These are phyloP conservation scores for Loriculus beryllinus DNA, from an alignment of 2,797 vertebrate species.

Conservation along the genomic window DNA sequence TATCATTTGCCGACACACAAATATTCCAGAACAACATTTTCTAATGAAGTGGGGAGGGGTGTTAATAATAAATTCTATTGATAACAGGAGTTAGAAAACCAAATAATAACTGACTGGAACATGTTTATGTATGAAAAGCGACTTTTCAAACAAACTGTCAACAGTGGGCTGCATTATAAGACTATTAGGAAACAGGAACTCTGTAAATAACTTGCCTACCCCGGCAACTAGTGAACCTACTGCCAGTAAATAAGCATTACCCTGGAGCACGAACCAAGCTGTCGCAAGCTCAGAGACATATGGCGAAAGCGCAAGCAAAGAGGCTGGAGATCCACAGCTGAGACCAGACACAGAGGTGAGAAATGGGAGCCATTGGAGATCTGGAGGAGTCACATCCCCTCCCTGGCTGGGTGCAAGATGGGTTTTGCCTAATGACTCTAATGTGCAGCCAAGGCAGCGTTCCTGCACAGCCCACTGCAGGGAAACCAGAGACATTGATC, in stretches of 20 bases:
- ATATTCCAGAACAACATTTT: constrained; percentile 66
- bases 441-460: neutral
- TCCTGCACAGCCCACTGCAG: neutral
- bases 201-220: constrained; percentile 50
- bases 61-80: constrained; percentile 70
- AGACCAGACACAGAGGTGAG: neutral
- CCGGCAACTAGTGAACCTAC: constrained; percentile 23
- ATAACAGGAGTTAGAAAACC: constrained; percentile 61
- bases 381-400: neutral
- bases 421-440: neutral
- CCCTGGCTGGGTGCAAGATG: neutral
- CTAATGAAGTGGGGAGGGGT: constrained; percentile 48
- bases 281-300: constrained; percentile 14
- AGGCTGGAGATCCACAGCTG: neutral
- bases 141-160: constrained; percentile 65
- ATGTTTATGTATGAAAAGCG: constrained; percentile 60
- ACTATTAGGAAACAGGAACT: constrained; percentile 54
- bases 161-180: constrained; percentile 58
- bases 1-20: constrained; percentile 61
- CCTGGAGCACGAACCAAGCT: constrained; percentile 19
- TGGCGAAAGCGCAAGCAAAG: neutral
- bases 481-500: neutral
- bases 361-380: neutral
- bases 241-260: constrained; percentile 61
- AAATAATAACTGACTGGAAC: constrained; percentile 60